Percentiles rank a stretch among this genome's conserved stretches.
Conservation (phyloP, 2,113 vertebrate species). For the Cricetomys ansorgei region DNA sequence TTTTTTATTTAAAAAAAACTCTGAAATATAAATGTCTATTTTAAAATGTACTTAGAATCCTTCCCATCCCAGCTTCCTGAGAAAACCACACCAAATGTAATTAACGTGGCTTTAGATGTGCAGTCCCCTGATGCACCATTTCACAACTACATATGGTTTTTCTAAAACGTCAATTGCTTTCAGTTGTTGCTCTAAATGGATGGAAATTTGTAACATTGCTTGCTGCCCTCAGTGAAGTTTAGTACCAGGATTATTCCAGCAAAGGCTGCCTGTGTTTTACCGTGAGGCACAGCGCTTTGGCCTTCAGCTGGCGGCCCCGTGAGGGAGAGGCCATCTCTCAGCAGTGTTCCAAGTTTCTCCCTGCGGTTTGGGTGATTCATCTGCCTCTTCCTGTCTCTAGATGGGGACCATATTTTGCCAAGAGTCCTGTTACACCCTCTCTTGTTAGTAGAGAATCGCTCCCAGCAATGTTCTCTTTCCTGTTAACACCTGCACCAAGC, state of each 20-base stretch:
- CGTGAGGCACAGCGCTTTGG: neutral
- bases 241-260: neutral
- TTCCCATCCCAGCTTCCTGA: constrained; percentile 51
- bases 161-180: constrained; percentile 68
- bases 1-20: constrained; percentile 7
- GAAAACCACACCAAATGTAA: constrained; percentile 62
- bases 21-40: constrained; percentile 56
- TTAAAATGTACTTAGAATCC: constrained; percentile 55
- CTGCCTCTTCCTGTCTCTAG: constrained; percentile 55
- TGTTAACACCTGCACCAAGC: constrained; percentile 66
- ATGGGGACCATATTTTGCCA: constrained; percentile 73
- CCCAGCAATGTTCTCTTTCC: constrained; percentile 54
- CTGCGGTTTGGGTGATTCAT: constrained; percentile 60
- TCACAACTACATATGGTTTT: constrained; percentile 67
- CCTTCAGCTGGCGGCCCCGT: neutral
- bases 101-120: constrained; percentile 58
- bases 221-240: constrained; percentile 51
- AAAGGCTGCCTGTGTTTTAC: neutral
- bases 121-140: constrained; percentile 45
- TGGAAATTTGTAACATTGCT: constrained; percentile 47
- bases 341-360: neutral
- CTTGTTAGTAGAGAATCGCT: constrained; percentile 74
- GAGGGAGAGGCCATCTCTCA: constrained; percentile 13
- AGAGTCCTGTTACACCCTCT: constrained; percentile 48
- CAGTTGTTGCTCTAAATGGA: constrained; percentile 44